A percentile compares a stretch with the other conserved stretches of the same genome.
Evolutionary conservation across 1,140 invertebrate species (phyloP).

Genomic region (Drosophila nikananu): DNA sequence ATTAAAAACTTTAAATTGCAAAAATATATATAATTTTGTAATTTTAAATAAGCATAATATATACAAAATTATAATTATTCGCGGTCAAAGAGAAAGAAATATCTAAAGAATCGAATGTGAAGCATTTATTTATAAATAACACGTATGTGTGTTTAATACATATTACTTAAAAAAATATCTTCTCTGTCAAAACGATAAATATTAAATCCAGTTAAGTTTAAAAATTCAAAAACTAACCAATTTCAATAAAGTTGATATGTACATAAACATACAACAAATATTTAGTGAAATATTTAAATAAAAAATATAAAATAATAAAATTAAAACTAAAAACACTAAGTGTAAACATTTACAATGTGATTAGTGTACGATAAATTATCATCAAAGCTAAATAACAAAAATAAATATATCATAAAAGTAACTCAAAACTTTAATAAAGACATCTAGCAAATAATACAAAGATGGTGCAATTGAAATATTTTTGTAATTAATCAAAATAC

Average conservation of each 20-base stretch:
- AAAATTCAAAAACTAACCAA: background rate
- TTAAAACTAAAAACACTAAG: too few species aligned
- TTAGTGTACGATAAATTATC: background rate
- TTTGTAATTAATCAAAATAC: background rate
- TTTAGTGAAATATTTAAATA: background rate
- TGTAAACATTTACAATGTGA: background rate
- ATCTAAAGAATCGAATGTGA: background rate
- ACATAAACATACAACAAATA: background rate
- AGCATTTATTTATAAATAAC: slow-evolving; percentile 5
- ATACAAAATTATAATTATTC: background rate
- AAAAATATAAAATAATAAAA: background rate
- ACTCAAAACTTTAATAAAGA: background rate
- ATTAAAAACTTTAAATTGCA: background rate
- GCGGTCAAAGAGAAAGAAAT: background rate
- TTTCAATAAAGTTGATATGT: background rate
- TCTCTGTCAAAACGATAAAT: background rate
- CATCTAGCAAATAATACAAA: background rate
- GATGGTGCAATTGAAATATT: background rate
- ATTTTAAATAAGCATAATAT: background rate
- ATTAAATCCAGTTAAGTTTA: background rate
- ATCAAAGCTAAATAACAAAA: background rate
- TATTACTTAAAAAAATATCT: background rate
- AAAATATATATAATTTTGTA: background rate
- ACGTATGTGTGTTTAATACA: background rate
- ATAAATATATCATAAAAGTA: background rate